phyloP scores from a whole-genome alignment of 2,888 invertebrate species.

The Neuroscelio doddi region DNA sequence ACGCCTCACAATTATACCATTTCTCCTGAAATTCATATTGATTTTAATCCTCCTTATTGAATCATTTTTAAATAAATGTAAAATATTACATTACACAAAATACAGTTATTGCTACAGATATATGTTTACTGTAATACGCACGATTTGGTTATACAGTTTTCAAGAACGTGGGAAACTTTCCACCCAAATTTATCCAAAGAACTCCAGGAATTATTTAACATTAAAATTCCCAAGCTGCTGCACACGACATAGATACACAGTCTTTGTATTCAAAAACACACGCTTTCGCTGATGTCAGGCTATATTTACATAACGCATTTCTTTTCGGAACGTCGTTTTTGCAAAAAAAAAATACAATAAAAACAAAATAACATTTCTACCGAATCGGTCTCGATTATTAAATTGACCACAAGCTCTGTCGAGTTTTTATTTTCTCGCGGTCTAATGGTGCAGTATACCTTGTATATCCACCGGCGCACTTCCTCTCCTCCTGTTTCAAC shows the following conservation, averaged over 20 bases:
- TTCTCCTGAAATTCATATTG: no score
- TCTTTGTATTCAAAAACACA: conserved; percentile 9
- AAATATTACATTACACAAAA: no score
- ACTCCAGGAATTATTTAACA: conserved; percentile 1
- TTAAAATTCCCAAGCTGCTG: conserved; percentile 6
- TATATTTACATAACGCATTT: conserved; percentile 3
- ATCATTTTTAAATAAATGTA: no score
- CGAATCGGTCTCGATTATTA: conserved; percentile 10
- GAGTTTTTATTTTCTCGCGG: conserved; percentile 15
- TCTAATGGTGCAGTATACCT: conserved; percentile 8
- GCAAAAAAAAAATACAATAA: no score
- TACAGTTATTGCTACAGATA: no score
- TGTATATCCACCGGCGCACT: background rate
- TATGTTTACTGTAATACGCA: background rate
- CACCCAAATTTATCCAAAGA: background rate
- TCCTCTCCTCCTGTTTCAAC: conserved; percentile 18
- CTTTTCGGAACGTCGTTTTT: background rate
- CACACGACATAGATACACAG: conserved; percentile 7
- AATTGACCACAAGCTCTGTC: background rate
- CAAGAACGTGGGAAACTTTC: conserved; percentile 3
- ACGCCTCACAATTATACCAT: no score
- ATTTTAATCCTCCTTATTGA: no score
- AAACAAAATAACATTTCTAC: background rate
- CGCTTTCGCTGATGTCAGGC: background rate
- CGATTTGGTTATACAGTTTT: background rate